Percentiles rank a stretch among this genome's conserved stretches.
Evolutionary conservation across 2,797 vertebrate genomes (phyloP).

Genomic region (Gallinago stenura): DNA sequence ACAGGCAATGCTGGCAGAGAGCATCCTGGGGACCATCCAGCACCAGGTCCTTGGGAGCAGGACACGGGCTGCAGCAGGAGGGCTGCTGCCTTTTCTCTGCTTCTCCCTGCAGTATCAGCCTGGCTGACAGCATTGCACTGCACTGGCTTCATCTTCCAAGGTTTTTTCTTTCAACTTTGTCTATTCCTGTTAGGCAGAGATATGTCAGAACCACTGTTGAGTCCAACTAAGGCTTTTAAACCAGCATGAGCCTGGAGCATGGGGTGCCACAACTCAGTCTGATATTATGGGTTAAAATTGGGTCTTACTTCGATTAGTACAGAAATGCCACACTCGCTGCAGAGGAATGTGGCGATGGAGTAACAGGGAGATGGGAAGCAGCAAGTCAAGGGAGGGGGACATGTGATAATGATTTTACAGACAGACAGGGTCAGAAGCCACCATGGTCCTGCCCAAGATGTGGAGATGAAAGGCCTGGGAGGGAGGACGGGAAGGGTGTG

Average conservation of each 20-base stretch:
- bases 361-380: not conserved
- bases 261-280: not conserved
- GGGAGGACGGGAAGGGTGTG: not conserved
- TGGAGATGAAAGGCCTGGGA: not conserved
- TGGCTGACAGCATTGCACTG: rapidly evolving
- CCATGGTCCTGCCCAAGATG: not conserved
- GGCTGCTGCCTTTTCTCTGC: not conserved
- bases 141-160: not conserved
- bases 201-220: not conserved
- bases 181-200: not conserved
- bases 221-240: not conserved
- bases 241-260: not conserved
- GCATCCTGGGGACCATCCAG: not conserved
- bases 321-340: rapidly evolving
- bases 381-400: not conserved
- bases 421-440: not conserved
- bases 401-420: not conserved
- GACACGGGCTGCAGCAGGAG: not conserved
- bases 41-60: not conserved
- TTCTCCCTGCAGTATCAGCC: not conserved
- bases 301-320: not conserved
- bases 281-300: not conserved
- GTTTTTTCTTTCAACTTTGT: not conserved
- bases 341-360: not conserved
- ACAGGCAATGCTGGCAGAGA: not conserved